Evolutionary conservation across 2,113 vertebrate genomes (phyloP).

Genomic region (Zonotrichia leucophrys): DNA sequence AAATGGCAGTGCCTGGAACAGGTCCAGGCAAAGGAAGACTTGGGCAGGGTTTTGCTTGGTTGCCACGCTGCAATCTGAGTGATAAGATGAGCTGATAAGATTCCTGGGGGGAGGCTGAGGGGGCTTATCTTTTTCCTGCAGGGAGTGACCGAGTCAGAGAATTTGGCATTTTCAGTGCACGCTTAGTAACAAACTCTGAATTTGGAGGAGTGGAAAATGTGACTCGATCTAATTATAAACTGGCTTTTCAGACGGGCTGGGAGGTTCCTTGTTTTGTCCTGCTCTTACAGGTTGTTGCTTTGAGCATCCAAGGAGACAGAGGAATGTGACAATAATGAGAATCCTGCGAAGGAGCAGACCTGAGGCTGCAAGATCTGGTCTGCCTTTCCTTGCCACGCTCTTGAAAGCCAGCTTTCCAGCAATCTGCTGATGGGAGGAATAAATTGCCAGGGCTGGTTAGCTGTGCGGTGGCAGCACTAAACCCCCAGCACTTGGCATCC

Average conservation of each 20-base stretch:
- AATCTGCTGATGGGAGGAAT: slow-evolving; percentile 57
- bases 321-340: background rate
- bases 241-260: slow-evolving; percentile 2
- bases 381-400: background rate
- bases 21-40: background rate
- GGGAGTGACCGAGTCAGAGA: background rate
- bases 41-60: background rate
- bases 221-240: slow-evolving; percentile 61
- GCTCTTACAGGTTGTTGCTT: background rate
- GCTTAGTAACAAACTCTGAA: slow-evolving; percentile 35
- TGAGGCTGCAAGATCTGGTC: background rate
- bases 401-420: background rate
- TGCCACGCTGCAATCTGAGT: background rate
- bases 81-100: slow-evolving; percentile 45
- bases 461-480: background rate
- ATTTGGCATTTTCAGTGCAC: slow-evolving; percentile 12
- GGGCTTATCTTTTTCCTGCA: slow-evolving; percentile 54
- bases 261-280: slow-evolving; percentile 50
- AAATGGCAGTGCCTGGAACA: background rate
- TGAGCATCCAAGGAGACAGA: background rate
- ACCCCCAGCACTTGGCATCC: slow-evolving; percentile 45
- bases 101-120: background rate
- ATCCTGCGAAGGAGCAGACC: background rate
- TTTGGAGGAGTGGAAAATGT: slow-evolving; percentile 61
- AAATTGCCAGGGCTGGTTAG: slow-evolving; percentile 13